Conservation (phyloP, 2,797 vertebrate genomes). For the Sebastolobus alascanus region DNA sequence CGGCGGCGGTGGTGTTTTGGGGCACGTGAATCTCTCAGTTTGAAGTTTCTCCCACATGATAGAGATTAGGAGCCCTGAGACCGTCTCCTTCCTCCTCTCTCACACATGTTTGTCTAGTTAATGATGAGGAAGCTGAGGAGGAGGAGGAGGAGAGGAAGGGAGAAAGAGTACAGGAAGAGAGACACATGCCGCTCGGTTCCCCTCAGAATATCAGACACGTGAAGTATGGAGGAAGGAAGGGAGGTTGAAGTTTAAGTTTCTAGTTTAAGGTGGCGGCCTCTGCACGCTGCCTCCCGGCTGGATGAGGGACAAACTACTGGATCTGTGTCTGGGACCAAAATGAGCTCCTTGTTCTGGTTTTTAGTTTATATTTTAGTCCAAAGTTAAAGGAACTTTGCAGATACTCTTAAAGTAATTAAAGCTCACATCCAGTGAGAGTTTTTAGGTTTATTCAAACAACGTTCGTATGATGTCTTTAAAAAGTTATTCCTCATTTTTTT, state of each 20-base stretch:
- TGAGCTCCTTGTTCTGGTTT: too few relatives aligned
- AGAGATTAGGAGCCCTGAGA: slow-evolving; percentile 71
- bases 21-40: slow-evolving; percentile 57
- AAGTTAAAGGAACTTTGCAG: not conserved
- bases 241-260: too few relatives aligned
- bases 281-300: not conserved
- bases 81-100: slow-evolving; percentile 61
- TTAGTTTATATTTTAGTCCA: too few relatives aligned
- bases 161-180: slow-evolving; percentile 34
- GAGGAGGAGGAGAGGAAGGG: slow-evolving; percentile 34
- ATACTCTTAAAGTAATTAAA: not conserved
- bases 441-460: not conserved
- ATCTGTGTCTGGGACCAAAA: not conserved
- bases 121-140: slow-evolving; percentile 66
- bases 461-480: too few relatives aligned
- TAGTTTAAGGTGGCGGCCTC: slow-evolving; percentile 10
- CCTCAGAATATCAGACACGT: slow-evolving; percentile 50
- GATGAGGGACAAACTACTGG: not conserved
- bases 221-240: slow-evolving; percentile 18
- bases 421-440: not conserved
- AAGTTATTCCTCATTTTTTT: too few relatives aligned
- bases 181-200: slow-evolving; percentile 48
- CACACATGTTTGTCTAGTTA: slow-evolving; percentile 72
- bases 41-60: slow-evolving; percentile 76
- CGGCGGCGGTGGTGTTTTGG: slow-evolving; percentile 33